Evolutionary conservation across 2,797 vertebrate genomes (phyloP), one percentile per base, ranked within the genome.

Genomic region (Mallotus villosus): DNA sequence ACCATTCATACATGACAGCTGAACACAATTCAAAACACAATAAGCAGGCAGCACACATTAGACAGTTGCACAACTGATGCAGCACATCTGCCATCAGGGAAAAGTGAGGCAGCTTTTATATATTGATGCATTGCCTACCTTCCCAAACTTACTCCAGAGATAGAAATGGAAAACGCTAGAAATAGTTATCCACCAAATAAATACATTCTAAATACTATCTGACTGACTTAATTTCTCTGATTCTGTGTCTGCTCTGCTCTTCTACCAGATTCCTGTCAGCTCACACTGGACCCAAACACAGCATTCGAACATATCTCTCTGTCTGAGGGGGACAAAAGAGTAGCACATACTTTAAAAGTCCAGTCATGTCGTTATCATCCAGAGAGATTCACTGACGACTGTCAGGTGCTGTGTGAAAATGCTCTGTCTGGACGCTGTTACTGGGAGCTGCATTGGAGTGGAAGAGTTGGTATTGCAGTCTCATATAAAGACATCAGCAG

Each of bases 371-470:
- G 65, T 3, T 65, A 78, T 9, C 73, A 79, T 29, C 51, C 37
- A 2, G 75, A 76, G 6, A 76, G 79, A n/a, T 81, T 82, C 8
- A 58, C 77, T 17, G 78, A 67, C 59, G 73, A 67, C 60, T 66
- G 67, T 1, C 79, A 81, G 27, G 77, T 81, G 9, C 61, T 82
- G 22, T 77, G 75, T 46, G 27, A 14, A 1, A 77, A 75, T 49
- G 68, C 70, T 22, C 70, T 82, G 64, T 71, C 37, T 0, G 69
- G 70, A 37, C 78, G 68, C 37, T 74, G 68, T 29, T 84, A 84
- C 63, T 84, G 80, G 82, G 80, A 80, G 68, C 70, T 27, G 0
- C 32, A 68, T 29, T 81, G 79, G 79, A 79, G 22, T 79, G 79
- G 77, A 79, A 14, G 73, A 7, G 65, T 53, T 6, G 67, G 74